phyloP scores from a whole-genome alignment of 53 echinoderm and acorn worm species.

The Pentamera pediparva region DNA sequence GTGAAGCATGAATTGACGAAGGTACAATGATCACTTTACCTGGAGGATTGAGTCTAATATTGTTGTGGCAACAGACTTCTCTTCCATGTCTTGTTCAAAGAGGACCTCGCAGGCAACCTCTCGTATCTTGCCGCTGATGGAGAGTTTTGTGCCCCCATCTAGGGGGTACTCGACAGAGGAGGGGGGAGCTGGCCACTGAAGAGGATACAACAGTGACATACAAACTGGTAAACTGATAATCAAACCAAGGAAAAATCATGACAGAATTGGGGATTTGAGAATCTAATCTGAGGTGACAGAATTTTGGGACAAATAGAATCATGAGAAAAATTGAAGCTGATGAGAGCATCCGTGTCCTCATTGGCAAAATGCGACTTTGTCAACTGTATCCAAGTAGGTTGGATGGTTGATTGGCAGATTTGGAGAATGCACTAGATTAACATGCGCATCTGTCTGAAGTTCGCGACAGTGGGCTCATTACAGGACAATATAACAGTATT shows the following conservation, averaged over 20 bases:
- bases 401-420: no score
- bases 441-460: no score
- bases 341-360: background rate
- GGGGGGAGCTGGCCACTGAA: conserved; percentile 69
- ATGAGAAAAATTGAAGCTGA: background rate
- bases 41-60: conserved; percentile 83
- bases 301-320: background rate
- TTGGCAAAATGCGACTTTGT: no score
- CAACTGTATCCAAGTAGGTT: no score
- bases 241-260: background rate
- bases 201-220: background rate
- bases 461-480: no score
- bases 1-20: no score
- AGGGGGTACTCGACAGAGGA: conserved; percentile 89
- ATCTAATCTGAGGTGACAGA: background rate
- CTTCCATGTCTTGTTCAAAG: conserved; percentile 91
- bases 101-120: conserved; percentile 87
- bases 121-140: conserved; percentile 68
- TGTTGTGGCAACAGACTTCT: conserved; percentile 75
- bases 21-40: conserved; percentile 29
- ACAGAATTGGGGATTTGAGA: background rate
- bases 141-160: conserved; percentile 69
- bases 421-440: no score
- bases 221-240: background rate
- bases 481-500: no score